phyloP scores from a whole-genome alignment of 2,888 invertebrate genomes.

The Pammene aurita region DNA sequence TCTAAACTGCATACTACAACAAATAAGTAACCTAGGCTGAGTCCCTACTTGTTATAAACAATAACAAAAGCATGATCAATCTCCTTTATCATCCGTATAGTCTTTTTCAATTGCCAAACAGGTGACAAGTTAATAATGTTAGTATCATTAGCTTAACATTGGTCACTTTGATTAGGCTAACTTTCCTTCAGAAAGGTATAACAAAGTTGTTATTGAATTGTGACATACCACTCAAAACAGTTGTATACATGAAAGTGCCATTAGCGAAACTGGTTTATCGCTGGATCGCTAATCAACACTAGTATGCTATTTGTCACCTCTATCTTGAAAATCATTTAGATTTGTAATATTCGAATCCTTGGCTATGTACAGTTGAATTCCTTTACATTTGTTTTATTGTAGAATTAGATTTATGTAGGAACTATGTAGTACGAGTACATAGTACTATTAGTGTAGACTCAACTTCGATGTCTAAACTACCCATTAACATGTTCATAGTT shows the following conservation, averaged over 20 bases:
- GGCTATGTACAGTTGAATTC: not conserved
- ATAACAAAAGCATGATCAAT: not conserved
- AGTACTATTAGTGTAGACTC: too few relatives aligned
- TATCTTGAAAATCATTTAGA: slow-evolving; percentile 10
- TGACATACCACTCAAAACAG: slow-evolving; percentile 21
- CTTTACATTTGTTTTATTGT: too few relatives aligned
- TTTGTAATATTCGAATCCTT: not conserved
- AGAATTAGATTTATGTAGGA: too few relatives aligned
- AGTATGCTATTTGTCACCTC: slow-evolving; percentile 16
- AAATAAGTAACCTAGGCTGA: not conserved
- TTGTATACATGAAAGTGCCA: slow-evolving; percentile 17
- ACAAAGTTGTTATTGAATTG: slow-evolving; percentile 26
- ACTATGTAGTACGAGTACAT: too few relatives aligned
- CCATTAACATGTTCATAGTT: not conserved
- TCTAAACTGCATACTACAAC: not conserved
- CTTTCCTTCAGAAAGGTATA: slow-evolving; percentile 20
- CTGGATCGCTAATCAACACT: slow-evolving; percentile 18
- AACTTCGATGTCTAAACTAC: too few relatives aligned
- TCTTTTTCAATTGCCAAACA: not conserved
- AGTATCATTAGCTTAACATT: not conserved
- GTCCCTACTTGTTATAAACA: not conserved
- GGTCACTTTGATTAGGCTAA: slow-evolving; percentile 1
- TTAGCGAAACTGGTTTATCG: slow-evolving; percentile 14
- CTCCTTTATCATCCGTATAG: not conserved
- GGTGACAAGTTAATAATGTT: not conserved